Conservation (phyloP, 2,888 invertebrate species). For the Drosophila niveifrons region DNA sequence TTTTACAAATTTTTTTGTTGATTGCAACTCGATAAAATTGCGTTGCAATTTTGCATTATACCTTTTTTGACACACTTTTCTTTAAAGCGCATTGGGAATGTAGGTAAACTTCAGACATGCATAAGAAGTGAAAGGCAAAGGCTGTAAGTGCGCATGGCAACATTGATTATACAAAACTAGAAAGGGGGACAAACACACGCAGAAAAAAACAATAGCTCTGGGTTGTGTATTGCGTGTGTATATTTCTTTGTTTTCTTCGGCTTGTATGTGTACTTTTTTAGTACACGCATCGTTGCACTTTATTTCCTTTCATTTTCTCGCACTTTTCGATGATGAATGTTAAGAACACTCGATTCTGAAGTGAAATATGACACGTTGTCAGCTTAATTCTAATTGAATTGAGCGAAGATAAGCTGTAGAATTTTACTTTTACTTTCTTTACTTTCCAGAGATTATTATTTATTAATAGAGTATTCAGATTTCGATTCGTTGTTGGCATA, state of each 20-base stretch:
- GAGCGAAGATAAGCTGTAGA: background rate
- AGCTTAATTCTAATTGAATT: background rate
- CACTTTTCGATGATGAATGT: background rate
- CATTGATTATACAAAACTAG: conserved; percentile 61
- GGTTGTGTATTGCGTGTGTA: conserved; percentile 1
- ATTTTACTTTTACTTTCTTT: too few species aligned
- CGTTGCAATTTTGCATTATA: background rate
- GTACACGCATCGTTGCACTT: conserved; percentile 34
- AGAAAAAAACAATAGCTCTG: conserved; percentile 17
- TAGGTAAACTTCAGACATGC: conserved; percentile 9
- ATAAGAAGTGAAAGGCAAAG: conserved; percentile 21
- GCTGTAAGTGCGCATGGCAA: conserved; percentile 54
- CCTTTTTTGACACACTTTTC: background rate
- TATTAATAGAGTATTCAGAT: background rate
- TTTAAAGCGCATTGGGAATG: background rate
- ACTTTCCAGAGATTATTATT: background rate
- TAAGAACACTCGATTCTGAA: background rate
- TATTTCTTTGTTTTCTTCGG: too few species aligned
- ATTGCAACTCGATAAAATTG: too few species aligned
- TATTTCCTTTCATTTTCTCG: background rate
- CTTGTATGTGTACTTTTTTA: conserved; percentile 18
- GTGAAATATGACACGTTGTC: background rate
- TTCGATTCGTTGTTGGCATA: background rate
- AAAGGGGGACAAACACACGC: conserved; percentile 39
- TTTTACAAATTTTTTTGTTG: too few species aligned